phyloP scores from a whole-genome alignment of 2,113 vertebrate genomes.

The Bubo blakistoni region DNA sequence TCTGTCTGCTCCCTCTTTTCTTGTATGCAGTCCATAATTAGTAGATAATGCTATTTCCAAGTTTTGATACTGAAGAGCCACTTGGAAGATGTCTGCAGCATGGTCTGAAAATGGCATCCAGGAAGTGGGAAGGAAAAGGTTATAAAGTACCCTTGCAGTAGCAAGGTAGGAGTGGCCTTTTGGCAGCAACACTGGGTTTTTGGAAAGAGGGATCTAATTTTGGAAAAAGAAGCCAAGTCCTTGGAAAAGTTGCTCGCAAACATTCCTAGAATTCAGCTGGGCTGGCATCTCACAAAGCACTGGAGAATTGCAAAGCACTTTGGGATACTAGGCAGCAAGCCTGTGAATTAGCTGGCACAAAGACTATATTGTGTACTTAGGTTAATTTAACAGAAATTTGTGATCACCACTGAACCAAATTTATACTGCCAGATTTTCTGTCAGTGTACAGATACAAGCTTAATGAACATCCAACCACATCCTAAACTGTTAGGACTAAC shows the following conservation, averaged over 20 bases:
- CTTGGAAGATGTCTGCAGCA: not conserved
- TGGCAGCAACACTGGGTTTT: not conserved
- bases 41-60: not conserved
- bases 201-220: not conserved
- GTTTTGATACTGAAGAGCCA: not conserved
- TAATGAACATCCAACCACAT: not conserved
- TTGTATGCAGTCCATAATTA: not conserved
- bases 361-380: not conserved
- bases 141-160: not conserved
- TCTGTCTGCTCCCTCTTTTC: not conserved
- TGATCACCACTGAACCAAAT: not conserved
- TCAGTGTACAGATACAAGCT: not conserved
- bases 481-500: not conserved
- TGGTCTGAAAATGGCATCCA: not conserved
- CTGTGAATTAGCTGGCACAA: not conserved
- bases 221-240: not conserved
- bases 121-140: not conserved
- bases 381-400: not conserved
- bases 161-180: not conserved
- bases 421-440: not conserved
- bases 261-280: slow-evolving; percentile 8
- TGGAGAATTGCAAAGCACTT: not conserved
- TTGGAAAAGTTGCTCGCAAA: not conserved
- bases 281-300: not conserved
- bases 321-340: not conserved